phyloP scores from a whole-genome alignment of 2,888 invertebrate species.

The Pammene aurita region DNA sequence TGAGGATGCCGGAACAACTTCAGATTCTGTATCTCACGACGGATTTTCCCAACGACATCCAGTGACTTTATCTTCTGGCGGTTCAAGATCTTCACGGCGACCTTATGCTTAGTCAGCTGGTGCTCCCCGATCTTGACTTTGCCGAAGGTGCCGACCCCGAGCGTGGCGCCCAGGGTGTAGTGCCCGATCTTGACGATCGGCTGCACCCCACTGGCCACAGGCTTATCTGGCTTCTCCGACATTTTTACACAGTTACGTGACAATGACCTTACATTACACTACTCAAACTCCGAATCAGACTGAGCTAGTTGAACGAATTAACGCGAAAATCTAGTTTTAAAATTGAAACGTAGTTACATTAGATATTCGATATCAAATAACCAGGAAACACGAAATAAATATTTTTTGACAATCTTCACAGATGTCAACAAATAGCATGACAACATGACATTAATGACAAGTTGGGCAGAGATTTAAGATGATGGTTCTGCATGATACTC shows the following conservation, averaged over 20 bases:
- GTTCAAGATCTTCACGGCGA: constrained; percentile 99
- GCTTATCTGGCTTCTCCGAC: constrained; percentile 77
- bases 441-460: no score
- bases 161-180: constrained; percentile 93
- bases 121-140: constrained; percentile 99
- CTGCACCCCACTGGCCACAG: constrained; percentile 78
- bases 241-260: constrained; percentile 52
- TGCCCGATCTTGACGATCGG: constrained; percentile 98
- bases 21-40: constrained; percentile 99
- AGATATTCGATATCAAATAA: constrained; percentile 17
- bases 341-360: constrained; percentile 32
- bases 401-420: constrained; percentile 27
- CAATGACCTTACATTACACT: constrained; percentile 29
- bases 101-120: constrained; percentile 98
- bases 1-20: constrained; percentile 99
- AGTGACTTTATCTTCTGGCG: constrained; percentile 99
- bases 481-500: constrained; percentile 21
- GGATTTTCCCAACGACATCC: constrained; percentile 99
- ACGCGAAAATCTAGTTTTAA: not conserved
- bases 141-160: constrained; percentile 99
- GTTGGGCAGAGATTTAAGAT: not conserved
- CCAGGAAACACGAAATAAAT: constrained; percentile 33
- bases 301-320: not conserved
- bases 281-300: constrained; percentile 2
- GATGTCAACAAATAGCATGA: constrained; percentile 33